Percentiles rank a stretch among this genome's conserved stretches.
phyloP scores from a whole-genome alignment of 2,797 vertebrate genomes.

The Ctenopoma multispine region DNA sequence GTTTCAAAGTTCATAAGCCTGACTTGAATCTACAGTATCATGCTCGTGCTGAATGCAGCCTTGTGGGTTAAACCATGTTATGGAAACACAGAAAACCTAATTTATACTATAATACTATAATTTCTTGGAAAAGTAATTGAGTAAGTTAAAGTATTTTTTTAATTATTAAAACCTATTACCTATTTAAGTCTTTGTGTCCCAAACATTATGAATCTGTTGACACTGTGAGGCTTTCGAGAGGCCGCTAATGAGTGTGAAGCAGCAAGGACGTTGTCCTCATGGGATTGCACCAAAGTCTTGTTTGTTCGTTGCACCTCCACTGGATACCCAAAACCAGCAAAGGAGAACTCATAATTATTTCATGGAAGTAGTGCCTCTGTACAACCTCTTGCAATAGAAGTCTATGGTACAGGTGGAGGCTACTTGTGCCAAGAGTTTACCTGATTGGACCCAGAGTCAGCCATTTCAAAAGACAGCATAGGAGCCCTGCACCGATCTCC shows the following conservation, averaged over 20 bases:
- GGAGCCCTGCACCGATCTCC: conserved; percentile 56
- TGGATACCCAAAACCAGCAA: conserved; percentile 76
- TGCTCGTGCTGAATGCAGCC: not conserved
- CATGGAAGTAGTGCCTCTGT: conserved; percentile 79
- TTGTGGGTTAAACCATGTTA: not conserved
- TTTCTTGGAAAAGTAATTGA: not conserved
- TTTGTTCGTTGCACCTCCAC: conserved; percentile 74
- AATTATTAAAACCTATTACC: not conserved
- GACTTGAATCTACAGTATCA: conserved; percentile 13
- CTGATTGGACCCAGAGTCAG: conserved; percentile 82
- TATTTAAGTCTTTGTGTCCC: not conserved
- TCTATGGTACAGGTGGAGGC: conserved; percentile 75
- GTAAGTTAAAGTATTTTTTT: not conserved
- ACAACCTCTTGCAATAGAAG: conserved; percentile 86
- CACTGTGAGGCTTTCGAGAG: conserved; percentile 23
- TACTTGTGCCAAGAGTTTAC: conserved; percentile 81
- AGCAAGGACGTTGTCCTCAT: conserved; percentile 60
- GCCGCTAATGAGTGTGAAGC: conserved; percentile 63
- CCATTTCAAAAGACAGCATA: conserved; percentile 78
- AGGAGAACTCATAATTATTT: conserved; percentile 87
- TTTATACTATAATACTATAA: not conserved
- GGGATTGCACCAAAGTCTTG: conserved; percentile 75
- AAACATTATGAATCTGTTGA: conserved; percentile 36
- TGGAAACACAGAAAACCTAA: not conserved
- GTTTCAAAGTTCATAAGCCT: conserved; percentile 55